Conservation (phyloP, 2,113 vertebrate species). For the Cairina moschata region DNA sequence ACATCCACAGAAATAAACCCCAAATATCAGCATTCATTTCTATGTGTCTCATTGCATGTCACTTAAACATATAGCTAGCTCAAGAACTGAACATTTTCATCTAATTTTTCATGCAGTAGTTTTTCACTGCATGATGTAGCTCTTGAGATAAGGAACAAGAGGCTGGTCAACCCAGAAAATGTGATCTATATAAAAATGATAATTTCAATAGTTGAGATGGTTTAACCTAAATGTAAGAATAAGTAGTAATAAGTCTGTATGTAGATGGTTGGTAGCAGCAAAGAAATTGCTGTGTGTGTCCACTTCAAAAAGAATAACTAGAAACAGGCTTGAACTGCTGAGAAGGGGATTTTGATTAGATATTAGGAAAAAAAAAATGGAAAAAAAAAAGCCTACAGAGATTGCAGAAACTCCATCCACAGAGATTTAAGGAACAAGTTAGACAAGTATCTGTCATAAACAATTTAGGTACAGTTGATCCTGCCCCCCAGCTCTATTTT, state of each 20-base stretch:
- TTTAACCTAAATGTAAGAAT: neutral
- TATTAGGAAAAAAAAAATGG: neutral
- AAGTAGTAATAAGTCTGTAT: neutral
- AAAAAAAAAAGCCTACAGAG: slow-evolving; percentile 13
- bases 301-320: slow-evolving; percentile 32
- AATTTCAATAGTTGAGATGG: neutral
- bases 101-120: neutral
- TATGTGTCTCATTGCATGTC: neutral
- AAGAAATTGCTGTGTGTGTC: neutral
- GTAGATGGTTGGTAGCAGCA: neutral
- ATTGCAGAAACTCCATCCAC: neutral
- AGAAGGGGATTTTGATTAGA: slow-evolving; percentile 31
- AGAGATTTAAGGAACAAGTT: slow-evolving; percentile 6
- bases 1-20: neutral
- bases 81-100: neutral
- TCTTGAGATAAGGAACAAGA: neutral
- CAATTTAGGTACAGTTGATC: slow-evolving; percentile 7
- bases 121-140: neutral
- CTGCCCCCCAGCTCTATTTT: slow-evolving; percentile 46
- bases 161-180: neutral
- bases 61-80: neutral
- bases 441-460: slow-evolving; percentile 49
- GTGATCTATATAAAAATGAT: neutral
- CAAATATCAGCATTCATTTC: neutral
- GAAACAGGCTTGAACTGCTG: slow-evolving; percentile 36